Evolutionary conservation across 2,888 invertebrate genomes (phyloP), one percentile per base, ranked within the genome.

Genomic region (Eurytoma californica): DNA sequence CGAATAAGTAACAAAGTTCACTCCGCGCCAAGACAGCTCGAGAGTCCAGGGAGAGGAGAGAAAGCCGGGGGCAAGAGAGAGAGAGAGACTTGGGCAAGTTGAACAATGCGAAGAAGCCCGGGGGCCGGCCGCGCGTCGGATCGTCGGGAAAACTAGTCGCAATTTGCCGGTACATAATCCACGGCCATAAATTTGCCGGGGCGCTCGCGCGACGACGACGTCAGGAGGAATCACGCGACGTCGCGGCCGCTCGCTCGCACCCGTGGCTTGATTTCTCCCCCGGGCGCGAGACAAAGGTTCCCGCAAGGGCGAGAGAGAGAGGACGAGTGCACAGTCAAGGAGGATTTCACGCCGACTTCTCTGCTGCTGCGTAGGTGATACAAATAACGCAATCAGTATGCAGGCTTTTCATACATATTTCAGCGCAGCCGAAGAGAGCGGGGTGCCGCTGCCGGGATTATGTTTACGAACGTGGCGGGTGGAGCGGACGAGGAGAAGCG

Each of bases 341-440:
- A 66, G 77, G 81, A 83, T 84, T 82, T 83, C 82, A 82, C 81
- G 82, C 81, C 82, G 83, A 83, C 80, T 85, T 82, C 77, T 80
- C 80, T 14, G 39, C 39, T 39, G 9, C 39, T 39, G 49, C 47
- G 82, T 84, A 86, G 86, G 84, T 86, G 87, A 87, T 89, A 89
- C 89, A 89, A 90, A 89, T 88, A 88, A 87, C 87, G 86, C 86
- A 89, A 90, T 90, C 87, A 89, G 88, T 90, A 89, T 89, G 89
- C 89, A 86, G 84, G 83, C 83, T 84, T 87, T 86, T 89, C 88
- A 89, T 88, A 88, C 87, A 89, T 89, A 88, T 89, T 89, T 88
- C 87, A 89, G 84, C 83, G 65, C 39, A 70, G 58, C 53, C 60
- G 77, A 9, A 57, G 65, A 65, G 57, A 65, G 14, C 14, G 18